Percentiles rank a stretch among this genome's conserved stretches.
Conservation (phyloP, 1,140 invertebrate species). For the Cotesia chilonis region DNA sequence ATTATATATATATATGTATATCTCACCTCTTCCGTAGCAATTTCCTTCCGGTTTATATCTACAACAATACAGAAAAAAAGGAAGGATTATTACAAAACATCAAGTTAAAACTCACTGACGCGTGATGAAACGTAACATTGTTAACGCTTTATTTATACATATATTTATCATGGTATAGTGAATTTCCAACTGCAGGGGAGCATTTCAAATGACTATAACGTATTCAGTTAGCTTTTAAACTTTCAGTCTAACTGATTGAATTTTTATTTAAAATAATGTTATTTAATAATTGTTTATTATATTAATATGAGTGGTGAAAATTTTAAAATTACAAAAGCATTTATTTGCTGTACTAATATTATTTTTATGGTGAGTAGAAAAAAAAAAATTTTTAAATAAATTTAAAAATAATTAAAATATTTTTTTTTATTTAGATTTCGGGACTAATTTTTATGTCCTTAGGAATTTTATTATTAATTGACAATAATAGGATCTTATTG, state of each 20-base stretch:
- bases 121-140: constrained; percentile 7
- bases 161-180: too few species aligned
- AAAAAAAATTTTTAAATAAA: constrained; percentile 1
- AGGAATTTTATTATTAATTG: constrained; percentile 75
- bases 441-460: constrained; percentile 74
- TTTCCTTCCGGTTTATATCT: constrained; percentile 62
- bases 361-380: constrained; percentile 54
- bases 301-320: constrained; percentile 26
- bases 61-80: too few species aligned
- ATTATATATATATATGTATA: constrained; percentile 33
- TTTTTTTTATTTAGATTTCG: constrained; percentile 67
- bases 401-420: background rate
- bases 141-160: background rate
- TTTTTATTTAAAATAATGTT: background rate
- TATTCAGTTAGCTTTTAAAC: constrained; percentile 7
- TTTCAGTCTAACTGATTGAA: background rate
- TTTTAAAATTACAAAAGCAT: constrained; percentile 50
- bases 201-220: background rate
- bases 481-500: constrained; percentile 73
- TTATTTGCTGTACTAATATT: constrained; percentile 61
- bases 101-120: constrained; percentile 1
- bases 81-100: background rate
- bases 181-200: background rate
- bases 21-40: constrained; percentile 37
- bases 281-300: constrained; percentile 1